A percentile compares a stretch with the other conserved stretches of the same genome.
These are phyloP conservation scores for Cygnus atratus DNA, from an alignment of 2,113 vertebrate species.

Conservation along the genomic window DNA sequence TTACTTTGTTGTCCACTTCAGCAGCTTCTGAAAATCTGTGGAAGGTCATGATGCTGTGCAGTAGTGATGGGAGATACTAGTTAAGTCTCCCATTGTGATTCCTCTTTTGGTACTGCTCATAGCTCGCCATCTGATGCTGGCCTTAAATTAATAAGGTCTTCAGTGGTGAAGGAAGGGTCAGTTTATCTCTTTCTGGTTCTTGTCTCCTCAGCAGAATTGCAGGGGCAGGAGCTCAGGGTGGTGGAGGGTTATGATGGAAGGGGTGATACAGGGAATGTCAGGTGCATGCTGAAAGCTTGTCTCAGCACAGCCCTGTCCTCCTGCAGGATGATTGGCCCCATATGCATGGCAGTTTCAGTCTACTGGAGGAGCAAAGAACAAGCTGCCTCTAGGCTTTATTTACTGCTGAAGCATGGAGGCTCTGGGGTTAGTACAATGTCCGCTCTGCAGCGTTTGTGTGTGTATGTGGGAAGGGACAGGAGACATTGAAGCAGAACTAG, in stretches of 20 bases:
- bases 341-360: not conserved
- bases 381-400: not conserved
- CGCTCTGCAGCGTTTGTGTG: not conserved
- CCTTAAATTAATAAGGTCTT: not conserved
- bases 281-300: not conserved
- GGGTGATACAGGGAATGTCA: too few relatives aligned
- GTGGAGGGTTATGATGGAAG: not conserved
- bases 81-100: not conserved
- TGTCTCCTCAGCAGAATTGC: not conserved
- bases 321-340: not conserved
- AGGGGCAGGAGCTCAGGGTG: not conserved
- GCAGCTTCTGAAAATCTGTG: not conserved
- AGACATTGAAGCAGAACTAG: not conserved
- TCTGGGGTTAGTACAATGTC: not conserved
- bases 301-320: not conserved
- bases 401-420: not conserved
- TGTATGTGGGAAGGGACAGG: not conserved
- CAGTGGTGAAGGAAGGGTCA: not conserved
- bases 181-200: not conserved
- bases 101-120: not conserved
- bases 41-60: not conserved
- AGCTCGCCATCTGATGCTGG: not conserved
- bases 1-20: not conserved
- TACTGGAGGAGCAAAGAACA: rapidly evolving
- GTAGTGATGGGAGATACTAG: not conserved